Evolutionary conservation across 2,888 invertebrate species (phyloP).

Genomic region (Laspeyria flexula): DNA sequence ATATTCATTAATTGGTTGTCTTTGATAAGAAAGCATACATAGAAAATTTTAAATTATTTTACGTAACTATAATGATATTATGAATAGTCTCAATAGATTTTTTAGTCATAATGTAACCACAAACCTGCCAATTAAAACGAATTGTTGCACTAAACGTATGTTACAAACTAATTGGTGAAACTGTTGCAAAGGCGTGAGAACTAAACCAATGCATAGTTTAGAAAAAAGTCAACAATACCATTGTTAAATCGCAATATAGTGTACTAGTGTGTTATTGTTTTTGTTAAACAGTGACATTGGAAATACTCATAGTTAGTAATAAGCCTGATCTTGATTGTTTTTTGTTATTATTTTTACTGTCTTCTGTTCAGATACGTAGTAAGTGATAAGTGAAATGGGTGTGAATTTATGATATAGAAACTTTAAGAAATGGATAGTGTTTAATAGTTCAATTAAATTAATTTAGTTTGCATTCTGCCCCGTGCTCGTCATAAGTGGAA

Average conservation of each 20-base stretch:
- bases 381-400: neutral
- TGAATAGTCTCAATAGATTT: too few species aligned
- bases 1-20: too few species aligned
- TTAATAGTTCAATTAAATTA: too few species aligned
- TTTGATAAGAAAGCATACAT: too few species aligned
- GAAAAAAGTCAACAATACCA: conserved; percentile 50
- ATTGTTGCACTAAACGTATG: conserved; percentile 43
- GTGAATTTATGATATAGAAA: neutral
- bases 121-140: conserved; percentile 20
- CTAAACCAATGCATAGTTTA: conserved; percentile 47
- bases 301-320: conserved; percentile 6
- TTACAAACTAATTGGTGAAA: conserved; percentile 54
- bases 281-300: conserved; percentile 43
- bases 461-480: too few species aligned
- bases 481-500: too few species aligned
- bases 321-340: conserved; percentile 35
- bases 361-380: conserved; percentile 1
- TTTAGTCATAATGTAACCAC: too few species aligned
- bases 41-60: too few species aligned
- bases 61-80: too few species aligned
- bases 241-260: conserved; percentile 51
- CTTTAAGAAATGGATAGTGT: too few species aligned
- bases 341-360: conserved; percentile 33
- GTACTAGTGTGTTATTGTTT: conserved; percentile 38
- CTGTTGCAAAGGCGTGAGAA: conserved; percentile 65